Evolutionary conservation across 92 coral and sea anemone species (phyloP).

Genomic region (Plumapathes pennacea): DNA sequence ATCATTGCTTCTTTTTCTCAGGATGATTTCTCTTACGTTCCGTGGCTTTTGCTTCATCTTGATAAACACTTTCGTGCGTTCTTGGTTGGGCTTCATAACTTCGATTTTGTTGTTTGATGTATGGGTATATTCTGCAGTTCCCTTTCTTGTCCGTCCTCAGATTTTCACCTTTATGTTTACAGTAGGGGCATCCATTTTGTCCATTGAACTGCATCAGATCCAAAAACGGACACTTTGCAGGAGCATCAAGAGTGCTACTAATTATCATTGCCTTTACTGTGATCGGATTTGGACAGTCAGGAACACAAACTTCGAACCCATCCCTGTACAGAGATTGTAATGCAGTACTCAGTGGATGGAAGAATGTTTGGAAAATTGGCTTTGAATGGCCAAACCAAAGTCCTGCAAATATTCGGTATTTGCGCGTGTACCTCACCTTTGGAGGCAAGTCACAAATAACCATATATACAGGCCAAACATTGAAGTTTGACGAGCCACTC

Average conservation of each 20-base stretch:
- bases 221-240: constrained; percentile 8
- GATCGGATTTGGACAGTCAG: neutral
- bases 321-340: constrained; percentile 4
- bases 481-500: no score
- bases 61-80: neutral
- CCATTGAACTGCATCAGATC: constrained; percentile 25
- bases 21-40: constrained; percentile 5
- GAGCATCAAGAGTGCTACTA: constrained; percentile 21
- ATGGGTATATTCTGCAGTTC: constrained; percentile 9
- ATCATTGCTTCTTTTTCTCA: no score
- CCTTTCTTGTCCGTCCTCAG: neutral
- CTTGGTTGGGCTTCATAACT: neutral
- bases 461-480: no score
- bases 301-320: neutral
- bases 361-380: no score
- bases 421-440: no score
- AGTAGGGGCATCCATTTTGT: constrained; percentile 13
- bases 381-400: no score
- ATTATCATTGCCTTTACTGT: constrained; percentile 5
- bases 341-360: no score
- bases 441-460: no score
- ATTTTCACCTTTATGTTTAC: neutral
- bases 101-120: neutral
- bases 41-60: neutral
- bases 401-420: no score